Base-by-base conservation (phyloP, 2,888 invertebrate species). In the Epinotia ramella region DNA sequence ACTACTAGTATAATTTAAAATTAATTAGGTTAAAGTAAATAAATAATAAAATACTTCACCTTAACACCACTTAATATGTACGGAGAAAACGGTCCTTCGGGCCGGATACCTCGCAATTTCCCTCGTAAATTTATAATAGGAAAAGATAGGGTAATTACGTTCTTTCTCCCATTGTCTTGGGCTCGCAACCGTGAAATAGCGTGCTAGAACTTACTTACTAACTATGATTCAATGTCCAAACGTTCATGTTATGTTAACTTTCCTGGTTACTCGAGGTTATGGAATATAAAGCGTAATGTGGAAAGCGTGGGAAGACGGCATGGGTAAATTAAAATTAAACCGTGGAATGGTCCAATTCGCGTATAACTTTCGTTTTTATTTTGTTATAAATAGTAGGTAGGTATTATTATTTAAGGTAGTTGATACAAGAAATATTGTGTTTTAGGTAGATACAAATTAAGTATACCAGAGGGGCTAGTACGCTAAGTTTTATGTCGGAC, bases 111-210 rank as follows among this genome's bases (percentile, higher is more conserved):
- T 24, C 49, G 56, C 66, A 72, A 44, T 73, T 73, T 73, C 70
- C 76, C 80, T 80, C 77, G 69, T 76, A 74, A 73, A 77, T 77
- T 66, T 81, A 79, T 80, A 81, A 80, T 80, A 80, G 78, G 78
- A 78, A 84, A 81, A 80, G 80, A 81, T 80, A 84, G 83, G 84
- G 87, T 88, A 87, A 83, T 88, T 85, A 78, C 86, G 86, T 83
- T 88, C 91, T 92, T 93, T 93, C 92, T 88, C 93, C 90, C 83
- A 92, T 94, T 94, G 94, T 94, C 82, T 87, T 73, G 82, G 89
- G 92, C 79, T 87, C 89, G 89, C 76, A 72, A 87, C 87, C 94
- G 91, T 93, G 87, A 90, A 91, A 88, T 82, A 79, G 81, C 79
- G 79, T 80, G 77, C 81, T 80, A 62, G 81, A 80, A 79, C 79